Evolutionary conservation across 2,888 invertebrate genomes (phyloP).

Genomic region (Drosophila dives): DNA sequence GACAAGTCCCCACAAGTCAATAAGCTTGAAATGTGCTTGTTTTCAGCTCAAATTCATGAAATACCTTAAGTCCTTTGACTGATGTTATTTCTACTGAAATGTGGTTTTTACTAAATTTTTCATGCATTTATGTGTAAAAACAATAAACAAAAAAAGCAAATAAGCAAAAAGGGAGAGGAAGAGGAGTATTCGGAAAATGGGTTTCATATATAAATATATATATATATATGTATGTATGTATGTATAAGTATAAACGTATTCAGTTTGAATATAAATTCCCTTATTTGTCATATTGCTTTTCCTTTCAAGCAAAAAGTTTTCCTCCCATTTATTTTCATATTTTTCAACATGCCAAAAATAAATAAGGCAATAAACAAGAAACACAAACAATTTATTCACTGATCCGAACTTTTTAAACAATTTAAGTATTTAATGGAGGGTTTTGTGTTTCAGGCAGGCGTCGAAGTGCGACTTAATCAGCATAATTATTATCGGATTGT

Average conservation of each 20-base stretch:
- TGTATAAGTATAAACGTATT: background rate
- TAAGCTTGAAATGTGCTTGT: background rate
- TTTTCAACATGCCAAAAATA: background rate
- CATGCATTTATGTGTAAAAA: background rate
- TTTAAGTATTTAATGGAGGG: too few relatives aligned
- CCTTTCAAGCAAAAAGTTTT: background rate
- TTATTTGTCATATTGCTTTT: background rate
- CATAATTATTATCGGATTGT: background rate
- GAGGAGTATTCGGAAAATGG: background rate
- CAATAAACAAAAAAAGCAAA: background rate
- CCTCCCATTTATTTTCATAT: background rate
- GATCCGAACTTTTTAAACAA: background rate
- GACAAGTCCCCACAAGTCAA: conserved; percentile 11
- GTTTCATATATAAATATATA: background rate
- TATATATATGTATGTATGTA: background rate
- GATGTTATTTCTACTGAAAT: background rate
- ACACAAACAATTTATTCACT: background rate
- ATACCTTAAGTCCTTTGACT: background rate
- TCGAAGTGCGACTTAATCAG: background rate
- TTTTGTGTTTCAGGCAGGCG: background rate
- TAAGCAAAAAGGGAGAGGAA: background rate
- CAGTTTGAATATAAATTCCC: background rate
- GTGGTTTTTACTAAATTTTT: background rate
- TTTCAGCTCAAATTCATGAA: background rate
- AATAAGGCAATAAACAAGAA: background rate